Evolutionary conservation across 37 sponge, comb jelly and placozoan genomes (phyloP), one percentile per base, ranked within the genome.

Genomic region (Eunapius fragilis): DNA sequence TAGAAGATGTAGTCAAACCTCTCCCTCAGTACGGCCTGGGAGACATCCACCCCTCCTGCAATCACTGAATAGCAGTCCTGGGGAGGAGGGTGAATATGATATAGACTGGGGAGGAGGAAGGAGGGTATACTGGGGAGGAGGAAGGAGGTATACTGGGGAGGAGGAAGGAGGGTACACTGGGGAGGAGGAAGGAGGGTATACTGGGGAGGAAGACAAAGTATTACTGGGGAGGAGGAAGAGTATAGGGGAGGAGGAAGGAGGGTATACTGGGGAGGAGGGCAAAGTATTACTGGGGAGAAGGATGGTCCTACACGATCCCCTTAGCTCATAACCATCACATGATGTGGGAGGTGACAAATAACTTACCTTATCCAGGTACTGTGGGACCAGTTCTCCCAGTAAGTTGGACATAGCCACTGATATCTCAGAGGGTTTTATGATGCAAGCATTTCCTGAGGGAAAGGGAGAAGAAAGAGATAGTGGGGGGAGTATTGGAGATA

Each of bases 371-470:
- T 95, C 96, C 69, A 97, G 82, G 83, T 93, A 97, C 72, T 91
- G 71, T 26, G 89, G 84, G 9, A 97, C 35, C 67, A 89, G 84
- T 80, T 89, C 81, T 9, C 69, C 45, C 31, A 97, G 4, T 25
- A 95, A 82, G 31, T 86, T 90, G 37, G 94, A 87, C 0, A 87
- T 73, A 30, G 80, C 73, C n/a, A 87, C 73, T 17, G 91, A 45
- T 0, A 90, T 14, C 71, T 97, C 98, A 11, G 91, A 89, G 22
- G 98, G 98, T 79, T 97, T 97, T 35, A 97, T 19, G 34, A 97
- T 67, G 80, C 82, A 91, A 80, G 89, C 73, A 75, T 93, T 93
- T 14, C 96, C 89, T 89, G 80, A 25, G 31, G 2, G 30, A 30
- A 17, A 45, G 77, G 9, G 9, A 45, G 9, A 9, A 9, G 47